Evolutionary conservation across 2,888 invertebrate genomes (phyloP), one percentile per base, ranked within the genome.

Genomic region (Strigamia crassipes): DNA sequence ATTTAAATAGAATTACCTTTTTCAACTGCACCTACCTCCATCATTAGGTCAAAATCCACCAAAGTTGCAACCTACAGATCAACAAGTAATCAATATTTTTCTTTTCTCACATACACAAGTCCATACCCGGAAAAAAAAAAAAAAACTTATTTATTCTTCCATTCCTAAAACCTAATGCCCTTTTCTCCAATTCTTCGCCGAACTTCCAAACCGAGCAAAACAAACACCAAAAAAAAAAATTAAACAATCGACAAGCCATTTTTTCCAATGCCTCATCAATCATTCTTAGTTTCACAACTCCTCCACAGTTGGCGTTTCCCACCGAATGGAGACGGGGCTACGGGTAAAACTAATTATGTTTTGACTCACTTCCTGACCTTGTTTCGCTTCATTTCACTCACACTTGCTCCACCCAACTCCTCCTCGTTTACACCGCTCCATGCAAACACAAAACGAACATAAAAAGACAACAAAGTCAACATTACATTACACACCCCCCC

Each of bases 331-430:
- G 56, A 56, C 21, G 3, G 13, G 5, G 56, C 9, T 18, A 18
- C n/a, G 56, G 56, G 18, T 56, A 56, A 56, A 56, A 56, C 56
- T 56, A 56, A 56, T 56, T 56, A 56, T 56, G 56, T 56, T 56
- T 56, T 56, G 56, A 56, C 56, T 56, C 56, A 56, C 56, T 56
- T 56, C 56, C 56, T 56, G 56, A 56, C 56, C 56, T 56, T 56
- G 56, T 56, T 56, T 56, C 56, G 56, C 56, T 56, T 56, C 56
- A 56, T 56, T 56, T 56, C 56, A 56, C 56, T 56, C 56, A 56
- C 56, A 56, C 56, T 56, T 56, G 18, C 56, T 56, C 56, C 56
- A 56, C 21, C 56, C 56, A 56, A 56, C 9, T 18, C n/a, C 56
- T 18, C n/a, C 21, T 56, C 56, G 56, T 56, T 56, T 18, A 56